Conservation (phyloP, 2,113 vertebrate genomes). For the Nipponia nippon region DNA sequence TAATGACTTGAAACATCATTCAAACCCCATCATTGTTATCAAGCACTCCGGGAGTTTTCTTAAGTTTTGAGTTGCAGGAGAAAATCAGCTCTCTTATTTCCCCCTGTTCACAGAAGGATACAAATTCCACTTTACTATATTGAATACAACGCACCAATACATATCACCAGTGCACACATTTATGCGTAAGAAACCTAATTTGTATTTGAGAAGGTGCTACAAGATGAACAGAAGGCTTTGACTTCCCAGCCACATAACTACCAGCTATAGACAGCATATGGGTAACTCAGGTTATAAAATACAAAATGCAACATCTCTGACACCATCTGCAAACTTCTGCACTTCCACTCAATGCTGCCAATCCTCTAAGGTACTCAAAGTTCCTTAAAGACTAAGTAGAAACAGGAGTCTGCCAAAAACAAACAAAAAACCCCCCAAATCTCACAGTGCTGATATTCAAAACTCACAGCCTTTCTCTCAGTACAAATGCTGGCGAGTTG, state of each 20-base stretch:
- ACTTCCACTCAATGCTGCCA: neutral
- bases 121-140: neutral
- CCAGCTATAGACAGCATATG: neutral
- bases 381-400: neutral
- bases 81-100: neutral
- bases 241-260: neutral
- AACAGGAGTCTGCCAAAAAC: neutral
- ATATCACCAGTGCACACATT: neutral
- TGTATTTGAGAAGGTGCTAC: neutral
- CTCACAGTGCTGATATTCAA: neutral
- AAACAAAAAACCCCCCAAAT: neutral
- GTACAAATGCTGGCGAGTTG: neutral
- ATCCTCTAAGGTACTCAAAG: neutral
- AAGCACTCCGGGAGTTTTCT: neutral
- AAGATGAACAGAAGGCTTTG: neutral
- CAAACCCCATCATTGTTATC: neutral
- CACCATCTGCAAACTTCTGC: neutral
- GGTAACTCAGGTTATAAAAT: neutral
- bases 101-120: neutral
- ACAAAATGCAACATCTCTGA: neutral
- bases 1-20: neutral
- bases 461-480: neutral
- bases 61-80: neutral
- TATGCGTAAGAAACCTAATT: neutral
- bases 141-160: neutral